phyloP scores from a whole-genome alignment of 1,140 invertebrate genomes.

The Reticulitermes speratus region DNA sequence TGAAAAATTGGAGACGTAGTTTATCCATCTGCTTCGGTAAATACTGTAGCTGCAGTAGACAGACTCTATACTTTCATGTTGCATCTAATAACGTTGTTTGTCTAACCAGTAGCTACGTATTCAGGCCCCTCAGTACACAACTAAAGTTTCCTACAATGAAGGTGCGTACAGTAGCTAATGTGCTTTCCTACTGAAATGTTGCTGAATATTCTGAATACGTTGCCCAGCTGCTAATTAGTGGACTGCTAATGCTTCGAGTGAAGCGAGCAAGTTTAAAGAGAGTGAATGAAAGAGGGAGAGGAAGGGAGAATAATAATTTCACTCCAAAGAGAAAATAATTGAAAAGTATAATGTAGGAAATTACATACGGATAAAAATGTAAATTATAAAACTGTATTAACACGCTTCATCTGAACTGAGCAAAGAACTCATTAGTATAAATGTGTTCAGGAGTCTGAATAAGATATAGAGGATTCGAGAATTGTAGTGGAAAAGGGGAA shows the following conservation, averaged over 20 bases:
- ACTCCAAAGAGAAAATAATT: not conserved
- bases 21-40: not conserved
- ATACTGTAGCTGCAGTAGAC: not conserved
- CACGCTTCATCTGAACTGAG: not conserved
- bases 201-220: not conserved
- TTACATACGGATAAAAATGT: not conserved
- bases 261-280: not conserved
- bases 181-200: not conserved
- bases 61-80: not conserved
- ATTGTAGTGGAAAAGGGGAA: not conserved
- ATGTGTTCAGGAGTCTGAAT: not conserved
- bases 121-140: not conserved
- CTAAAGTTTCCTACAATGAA: not conserved
- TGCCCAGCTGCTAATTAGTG: not conserved
- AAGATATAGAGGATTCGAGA: not conserved
- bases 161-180: not conserved
- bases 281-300: not conserved
- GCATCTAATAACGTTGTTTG: constrained; percentile 1
- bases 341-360: not conserved
- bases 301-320: not conserved
- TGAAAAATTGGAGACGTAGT: not conserved
- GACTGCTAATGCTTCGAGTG: not conserved
- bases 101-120: not conserved
- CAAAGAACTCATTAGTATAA: not conserved
- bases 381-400: not conserved